Conservation (phyloP, 2,888 invertebrate genomes). For the Chrysotoxum bicinctum region DNA sequence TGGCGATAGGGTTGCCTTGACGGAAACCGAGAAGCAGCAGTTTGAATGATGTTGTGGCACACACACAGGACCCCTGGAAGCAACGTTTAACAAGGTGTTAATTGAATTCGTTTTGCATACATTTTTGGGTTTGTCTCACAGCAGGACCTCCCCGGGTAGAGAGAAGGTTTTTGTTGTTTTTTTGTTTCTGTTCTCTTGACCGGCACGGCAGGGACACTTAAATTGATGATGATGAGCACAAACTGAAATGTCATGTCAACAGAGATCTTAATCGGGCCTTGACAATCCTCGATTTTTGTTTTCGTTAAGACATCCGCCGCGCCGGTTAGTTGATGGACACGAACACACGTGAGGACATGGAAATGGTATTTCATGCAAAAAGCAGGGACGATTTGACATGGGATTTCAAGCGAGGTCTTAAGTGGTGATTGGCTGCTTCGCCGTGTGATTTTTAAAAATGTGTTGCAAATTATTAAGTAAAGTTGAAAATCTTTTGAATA, state of each 20-base stretch:
- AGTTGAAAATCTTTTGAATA: background rate
- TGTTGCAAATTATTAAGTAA: background rate
- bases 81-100: conserved; percentile 78
- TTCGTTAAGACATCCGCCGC: background rate
- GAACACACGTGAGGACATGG: conserved; percentile 53
- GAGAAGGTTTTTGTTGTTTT: conserved; percentile 21
- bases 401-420: background rate
- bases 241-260: conserved; percentile 78
- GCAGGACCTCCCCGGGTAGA: conserved; percentile 49
- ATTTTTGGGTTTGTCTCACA: conserved; percentile 71
- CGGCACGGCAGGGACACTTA: conserved; percentile 19
- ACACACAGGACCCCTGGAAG: conserved; percentile 34
- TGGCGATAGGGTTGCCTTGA: conserved; percentile 7
- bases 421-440: conserved; percentile 16
- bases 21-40: background rate
- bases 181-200: conserved; percentile 15
- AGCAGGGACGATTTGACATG: background rate
- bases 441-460: background rate
- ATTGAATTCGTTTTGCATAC: conserved; percentile 82
- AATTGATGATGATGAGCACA: conserved; percentile 68
- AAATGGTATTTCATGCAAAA: conserved; percentile 2
- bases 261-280: conserved; percentile 76
- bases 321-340: conserved; percentile 40
- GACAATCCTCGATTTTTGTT: conserved; percentile 25
- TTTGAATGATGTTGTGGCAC: background rate